These are phyloP conservation scores for Noctua comes DNA, from an alignment of 2,888 invertebrate genomes.

Conservation along the genomic window DNA sequence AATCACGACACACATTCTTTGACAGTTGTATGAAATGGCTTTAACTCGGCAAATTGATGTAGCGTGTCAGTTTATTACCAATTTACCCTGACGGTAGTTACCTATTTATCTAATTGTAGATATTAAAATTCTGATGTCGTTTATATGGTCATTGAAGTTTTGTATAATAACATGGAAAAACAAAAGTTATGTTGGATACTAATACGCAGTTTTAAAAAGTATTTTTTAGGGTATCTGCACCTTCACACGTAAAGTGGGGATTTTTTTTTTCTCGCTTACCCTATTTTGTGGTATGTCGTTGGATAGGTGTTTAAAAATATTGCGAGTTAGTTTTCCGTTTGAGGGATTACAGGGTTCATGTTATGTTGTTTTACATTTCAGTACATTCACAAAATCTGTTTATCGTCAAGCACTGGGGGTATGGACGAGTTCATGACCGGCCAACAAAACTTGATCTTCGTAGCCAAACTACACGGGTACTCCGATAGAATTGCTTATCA, in stretches of 20 bases:
- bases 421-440: conserved; percentile 53
- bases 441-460: conserved; percentile 42
- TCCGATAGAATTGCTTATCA: background rate
- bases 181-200: too few relatives aligned
- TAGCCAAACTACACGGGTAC: conserved; percentile 43
- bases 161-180: too few relatives aligned
- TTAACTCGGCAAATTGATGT: background rate
- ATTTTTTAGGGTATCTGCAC: too few relatives aligned
- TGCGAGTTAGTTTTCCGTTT: too few relatives aligned
- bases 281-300: too few relatives aligned
- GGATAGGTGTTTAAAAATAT: too few relatives aligned
- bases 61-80: background rate
- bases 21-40: background rate
- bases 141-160: background rate
- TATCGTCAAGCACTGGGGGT: conserved; percentile 17
- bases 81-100: background rate
- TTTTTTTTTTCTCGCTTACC: too few relatives aligned
- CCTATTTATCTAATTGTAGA: background rate
- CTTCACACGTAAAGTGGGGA: too few relatives aligned
- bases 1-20: background rate
- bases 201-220: too few relatives aligned
- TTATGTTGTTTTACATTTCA: conserved; percentile 31
- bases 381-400: conserved; percentile 48
- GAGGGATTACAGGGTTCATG: too few relatives aligned
- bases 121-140: background rate